Conservation (phyloP, 2,888 invertebrate species). For the Argynnis bischoffii region DNA sequence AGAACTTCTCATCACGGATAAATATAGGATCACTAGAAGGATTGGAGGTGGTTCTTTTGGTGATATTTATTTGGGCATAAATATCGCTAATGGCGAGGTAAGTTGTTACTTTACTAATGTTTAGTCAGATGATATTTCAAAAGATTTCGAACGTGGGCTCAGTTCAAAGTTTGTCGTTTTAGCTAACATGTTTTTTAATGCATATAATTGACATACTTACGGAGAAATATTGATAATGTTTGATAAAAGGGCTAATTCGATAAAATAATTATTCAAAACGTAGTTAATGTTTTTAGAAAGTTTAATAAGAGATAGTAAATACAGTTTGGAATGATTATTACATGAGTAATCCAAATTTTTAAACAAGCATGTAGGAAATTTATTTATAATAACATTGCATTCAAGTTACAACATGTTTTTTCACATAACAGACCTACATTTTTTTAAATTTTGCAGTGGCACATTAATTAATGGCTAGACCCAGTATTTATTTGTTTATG, state of each 20-base stretch:
- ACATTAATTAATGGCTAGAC: too few relatives aligned
- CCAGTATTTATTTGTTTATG: too few relatives aligned
- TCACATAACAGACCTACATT: too few relatives aligned
- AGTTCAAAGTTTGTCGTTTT: too few relatives aligned
- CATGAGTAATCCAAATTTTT: background rate
- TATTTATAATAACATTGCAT: too few relatives aligned
- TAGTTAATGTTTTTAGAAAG: background rate
- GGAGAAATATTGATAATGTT: background rate
- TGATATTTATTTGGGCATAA: conserved; percentile 98
- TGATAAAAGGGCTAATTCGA: too few relatives aligned
- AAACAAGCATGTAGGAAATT: too few relatives aligned
- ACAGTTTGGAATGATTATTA: background rate
- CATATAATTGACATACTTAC: conserved; percentile 7
- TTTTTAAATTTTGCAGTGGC: too few relatives aligned
- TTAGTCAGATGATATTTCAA: conserved; percentile 1
- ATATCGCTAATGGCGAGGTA: conserved; percentile 95
- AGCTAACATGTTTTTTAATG: background rate
- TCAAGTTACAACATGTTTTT: too few relatives aligned
- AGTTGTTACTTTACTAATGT: conserved; percentile 42
- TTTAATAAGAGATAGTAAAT: background rate
- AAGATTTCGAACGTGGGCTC: background rate
- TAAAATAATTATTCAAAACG: too few relatives aligned
- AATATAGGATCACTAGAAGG: conserved; percentile 97
- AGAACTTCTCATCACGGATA: conserved; percentile 84
- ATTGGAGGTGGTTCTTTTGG: conserved; percentile 99